These are phyloP conservation scores for Pheosia gnoma DNA, from an alignment of 2,888 invertebrate species.

Conservation along the genomic window DNA sequence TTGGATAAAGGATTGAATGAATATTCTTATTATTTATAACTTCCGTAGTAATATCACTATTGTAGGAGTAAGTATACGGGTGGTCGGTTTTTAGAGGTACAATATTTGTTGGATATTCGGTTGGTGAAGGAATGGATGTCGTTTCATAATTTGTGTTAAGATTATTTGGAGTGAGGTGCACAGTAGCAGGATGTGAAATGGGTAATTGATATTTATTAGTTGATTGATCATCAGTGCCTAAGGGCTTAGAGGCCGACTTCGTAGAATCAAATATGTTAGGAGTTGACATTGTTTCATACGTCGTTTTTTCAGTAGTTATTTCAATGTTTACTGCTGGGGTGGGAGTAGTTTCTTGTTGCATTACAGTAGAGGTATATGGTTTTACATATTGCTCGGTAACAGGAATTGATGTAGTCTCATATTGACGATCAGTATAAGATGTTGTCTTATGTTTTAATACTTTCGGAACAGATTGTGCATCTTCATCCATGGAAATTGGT, in stretches of 20 bases:
- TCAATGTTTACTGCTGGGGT: background rate
- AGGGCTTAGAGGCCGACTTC: background rate
- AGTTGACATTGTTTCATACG: background rate
- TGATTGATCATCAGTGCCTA: background rate
- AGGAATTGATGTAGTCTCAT: background rate
- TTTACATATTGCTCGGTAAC: background rate
- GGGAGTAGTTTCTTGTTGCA: background rate
- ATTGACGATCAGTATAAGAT: background rate
- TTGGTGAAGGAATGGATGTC: background rate
- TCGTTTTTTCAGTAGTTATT: background rate
- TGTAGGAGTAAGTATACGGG: background rate
- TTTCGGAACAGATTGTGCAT: too few species aligned
- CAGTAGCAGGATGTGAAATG: background rate
- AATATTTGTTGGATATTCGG: background rate
- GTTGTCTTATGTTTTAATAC: too few species aligned
- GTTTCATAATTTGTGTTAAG: background rate
- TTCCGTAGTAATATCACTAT: conserved; percentile 14
- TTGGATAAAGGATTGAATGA: conserved; percentile 7
- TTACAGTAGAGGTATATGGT: too few species aligned
- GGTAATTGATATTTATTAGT: background rate
- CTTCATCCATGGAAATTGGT: too few species aligned
- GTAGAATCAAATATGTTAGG: background rate
- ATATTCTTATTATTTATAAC: conserved; percentile 9
- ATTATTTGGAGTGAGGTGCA: background rate
- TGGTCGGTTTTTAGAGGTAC: background rate